Percentiles rank a stretch among this genome's conserved stretches.
These are phyloP conservation scores for Lemur catta DNA, from an alignment of 2,797 vertebrate genomes.

Conservation along the genomic window DNA sequence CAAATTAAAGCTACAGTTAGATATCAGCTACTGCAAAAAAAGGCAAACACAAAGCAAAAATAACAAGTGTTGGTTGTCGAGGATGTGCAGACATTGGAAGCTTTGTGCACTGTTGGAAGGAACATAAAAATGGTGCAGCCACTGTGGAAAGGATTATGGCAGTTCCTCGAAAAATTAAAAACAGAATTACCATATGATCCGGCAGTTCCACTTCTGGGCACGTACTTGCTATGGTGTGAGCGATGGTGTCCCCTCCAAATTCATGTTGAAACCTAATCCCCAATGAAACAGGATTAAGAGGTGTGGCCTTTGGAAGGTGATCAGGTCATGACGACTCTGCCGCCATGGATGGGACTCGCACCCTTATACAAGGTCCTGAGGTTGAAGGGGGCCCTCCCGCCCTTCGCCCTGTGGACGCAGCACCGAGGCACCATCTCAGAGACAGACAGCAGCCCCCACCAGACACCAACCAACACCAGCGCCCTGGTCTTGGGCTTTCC, in stretches of 20 bases:
- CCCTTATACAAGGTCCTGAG: not conserved
- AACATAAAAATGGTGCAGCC: not conserved
- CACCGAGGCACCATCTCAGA: not conserved
- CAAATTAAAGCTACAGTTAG: not conserved
- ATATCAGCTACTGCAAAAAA: not conserved
- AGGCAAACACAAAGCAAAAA: not conserved
- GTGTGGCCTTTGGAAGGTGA: not conserved
- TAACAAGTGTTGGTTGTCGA: too few species aligned
- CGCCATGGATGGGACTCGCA: accelerated
- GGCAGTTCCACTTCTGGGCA: not conserved
- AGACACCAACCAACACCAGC: too few species aligned
- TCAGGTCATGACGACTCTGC: not conserved
- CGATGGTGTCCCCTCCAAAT: not conserved
- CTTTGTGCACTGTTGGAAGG: too few species aligned
- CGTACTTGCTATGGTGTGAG: not conserved
- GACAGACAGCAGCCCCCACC: not conserved
- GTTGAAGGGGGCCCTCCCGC: too few species aligned
- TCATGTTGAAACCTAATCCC: not conserved
- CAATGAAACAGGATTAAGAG: not conserved
- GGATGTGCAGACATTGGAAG: too few species aligned
- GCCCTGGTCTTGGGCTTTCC: not conserved
- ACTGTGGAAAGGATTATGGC: not conserved
- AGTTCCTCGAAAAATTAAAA: not conserved
- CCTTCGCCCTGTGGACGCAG: not conserved
- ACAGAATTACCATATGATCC: too few species aligned